These are phyloP conservation scores for Leptocoma aspasia DNA, from an alignment of 2,113 vertebrate genomes.

Conservation along the genomic window DNA sequence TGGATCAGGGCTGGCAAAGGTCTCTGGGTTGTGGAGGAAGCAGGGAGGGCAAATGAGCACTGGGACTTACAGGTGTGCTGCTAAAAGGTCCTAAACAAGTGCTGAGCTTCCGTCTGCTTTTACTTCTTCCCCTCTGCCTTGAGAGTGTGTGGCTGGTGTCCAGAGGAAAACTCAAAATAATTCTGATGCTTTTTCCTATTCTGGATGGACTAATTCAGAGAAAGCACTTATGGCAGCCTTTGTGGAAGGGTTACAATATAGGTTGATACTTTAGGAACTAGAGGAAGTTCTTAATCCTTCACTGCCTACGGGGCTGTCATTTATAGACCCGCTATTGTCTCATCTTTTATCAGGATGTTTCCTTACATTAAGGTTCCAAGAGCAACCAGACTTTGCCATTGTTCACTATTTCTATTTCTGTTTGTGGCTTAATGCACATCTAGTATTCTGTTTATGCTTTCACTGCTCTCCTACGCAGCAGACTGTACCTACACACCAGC, in stretches of 20 bases:
- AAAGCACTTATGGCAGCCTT: not conserved
- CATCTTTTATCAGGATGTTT: conserved; percentile 2
- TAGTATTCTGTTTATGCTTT: conserved; percentile 4
- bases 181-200: not conserved
- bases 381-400: not conserved
- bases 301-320: not conserved
- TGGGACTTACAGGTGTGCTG: not conserved
- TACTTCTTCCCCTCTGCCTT: not conserved
- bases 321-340: not conserved
- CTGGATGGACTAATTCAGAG: not conserved
- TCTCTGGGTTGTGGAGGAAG: not conserved
- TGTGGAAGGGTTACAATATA: not conserved
- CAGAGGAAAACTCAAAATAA: not conserved
- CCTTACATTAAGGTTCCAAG: not conserved
- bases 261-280: not conserved
- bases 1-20: not conserved
- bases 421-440: not conserved
- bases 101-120: not conserved
- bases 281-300: conserved; percentile 34
- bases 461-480: not conserved
- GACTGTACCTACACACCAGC: not conserved
- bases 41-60: not conserved
- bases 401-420: not conserved
- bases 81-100: not conserved
- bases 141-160: not conserved